phyloP scores from a whole-genome alignment of 2,888 invertebrate species.

The Ypsolopha scabrella region DNA sequence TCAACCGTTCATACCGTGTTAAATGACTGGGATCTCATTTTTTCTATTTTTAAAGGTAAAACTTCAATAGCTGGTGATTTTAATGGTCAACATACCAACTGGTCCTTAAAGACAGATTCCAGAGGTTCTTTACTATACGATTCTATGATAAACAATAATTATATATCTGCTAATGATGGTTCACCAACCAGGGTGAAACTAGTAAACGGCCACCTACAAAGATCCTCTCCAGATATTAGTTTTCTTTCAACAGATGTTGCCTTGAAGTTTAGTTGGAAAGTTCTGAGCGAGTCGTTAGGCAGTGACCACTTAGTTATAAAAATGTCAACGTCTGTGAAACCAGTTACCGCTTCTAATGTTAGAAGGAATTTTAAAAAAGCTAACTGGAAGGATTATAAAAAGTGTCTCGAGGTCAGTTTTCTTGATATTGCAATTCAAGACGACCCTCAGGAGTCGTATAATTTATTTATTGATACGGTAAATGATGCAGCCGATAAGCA shows the following conservation, averaged over 20 bases:
- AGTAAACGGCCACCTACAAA: slow-evolving; percentile 11
- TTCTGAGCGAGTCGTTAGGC: slow-evolving; percentile 12
- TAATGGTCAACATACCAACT: slow-evolving; percentile 17
- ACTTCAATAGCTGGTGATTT: slow-evolving; percentile 16
- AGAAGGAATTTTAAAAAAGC: slow-evolving; percentile 12
- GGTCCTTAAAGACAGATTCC: slow-evolving; percentile 16
- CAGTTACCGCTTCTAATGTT: background rate
- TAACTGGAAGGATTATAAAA: slow-evolving; percentile 8
- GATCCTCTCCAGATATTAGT: slow-evolving; percentile 15
- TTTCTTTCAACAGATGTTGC: slow-evolving; percentile 10
- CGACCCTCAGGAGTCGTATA: slow-evolving; percentile 8
- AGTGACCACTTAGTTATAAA: slow-evolving; percentile 14
- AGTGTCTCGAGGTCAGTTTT: slow-evolving; percentile 2
- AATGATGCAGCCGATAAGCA: slow-evolving; percentile 8
- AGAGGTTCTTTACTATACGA: slow-evolving; percentile 16
- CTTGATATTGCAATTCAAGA: background rate
- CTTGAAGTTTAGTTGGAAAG: slow-evolving; percentile 9
- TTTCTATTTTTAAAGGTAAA: slow-evolving; percentile 7
- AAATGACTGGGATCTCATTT: slow-evolving; percentile 16
- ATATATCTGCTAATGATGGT: slow-evolving; percentile 12
- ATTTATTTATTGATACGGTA: slow-evolving; percentile 7
- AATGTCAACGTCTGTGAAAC: background rate
- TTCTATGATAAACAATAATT: slow-evolving; percentile 8
- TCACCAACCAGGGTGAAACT: slow-evolving; percentile 11
- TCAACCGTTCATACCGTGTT: slow-evolving; percentile 5